A percentile compares a stretch with the other conserved stretches of the same genome.
These are phyloP conservation scores for Clivina fossor DNA, from an alignment of 2,888 invertebrate genomes.

Conservation along the genomic window DNA sequence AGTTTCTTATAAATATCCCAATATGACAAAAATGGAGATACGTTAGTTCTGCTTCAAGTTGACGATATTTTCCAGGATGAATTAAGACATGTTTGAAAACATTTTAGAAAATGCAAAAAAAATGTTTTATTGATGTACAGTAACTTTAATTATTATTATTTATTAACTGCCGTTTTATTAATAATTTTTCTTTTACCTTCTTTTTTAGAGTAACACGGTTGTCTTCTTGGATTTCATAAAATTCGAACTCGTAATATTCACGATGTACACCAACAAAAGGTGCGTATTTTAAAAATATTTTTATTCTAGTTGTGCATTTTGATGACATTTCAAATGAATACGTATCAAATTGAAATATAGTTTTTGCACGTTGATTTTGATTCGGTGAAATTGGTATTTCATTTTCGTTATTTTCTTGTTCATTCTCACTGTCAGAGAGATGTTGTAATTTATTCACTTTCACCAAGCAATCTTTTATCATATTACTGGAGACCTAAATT, in stretches of 20 bases:
- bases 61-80: no score
- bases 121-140: no score
- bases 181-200: no score
- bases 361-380: neutral
- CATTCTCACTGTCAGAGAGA: neutral
- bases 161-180: no score
- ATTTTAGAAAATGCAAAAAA: no score
- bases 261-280: constrained; percentile 7
- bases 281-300: constrained; percentile 5
- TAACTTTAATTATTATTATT: no score
- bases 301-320: neutral
- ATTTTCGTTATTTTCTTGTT: neutral
- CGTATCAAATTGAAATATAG: constrained; percentile 2
- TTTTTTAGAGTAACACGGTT: neutral
- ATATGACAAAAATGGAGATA: no score
- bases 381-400: constrained; percentile 6
- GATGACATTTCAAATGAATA: neutral
- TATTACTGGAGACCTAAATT: constrained; percentile 8
- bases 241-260: constrained; percentile 5
- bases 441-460: neutral
- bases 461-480: constrained; percentile 5
- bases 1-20: no score
- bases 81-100: no score
- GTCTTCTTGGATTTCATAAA: neutral
- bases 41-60: no score